Base-by-base conservation (phyloP, 2,113 vertebrate species). In the Glaucomys volans region DNA sequence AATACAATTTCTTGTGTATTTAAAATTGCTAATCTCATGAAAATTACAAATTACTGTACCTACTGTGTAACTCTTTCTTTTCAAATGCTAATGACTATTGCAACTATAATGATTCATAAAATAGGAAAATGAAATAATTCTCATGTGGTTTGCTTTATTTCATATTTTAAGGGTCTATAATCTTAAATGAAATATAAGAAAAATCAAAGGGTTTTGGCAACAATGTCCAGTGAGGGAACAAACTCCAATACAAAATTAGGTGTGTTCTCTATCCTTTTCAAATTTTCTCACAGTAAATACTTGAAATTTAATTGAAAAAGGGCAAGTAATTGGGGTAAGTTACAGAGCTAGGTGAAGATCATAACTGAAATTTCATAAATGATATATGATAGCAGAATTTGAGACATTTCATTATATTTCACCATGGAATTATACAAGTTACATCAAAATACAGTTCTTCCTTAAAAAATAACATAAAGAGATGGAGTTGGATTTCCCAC, bases 391-490 rank as follows among this genome's bases (percentile, higher is more conserved):
- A 20, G 32, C 7, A 71, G 42, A 87, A 62, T 77, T 81, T 47
- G 40, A 18, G 17, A 35, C 7, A 71, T 90, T 89, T 16, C 20
- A 26, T 83, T 79, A 42, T 35, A 42, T 54, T 67, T 59, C 32
- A 47, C 22, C 57, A 11, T 2, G 24, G 12, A 2, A 42, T 54
- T 87, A 13, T 2, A 37, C 8, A 77, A 93, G 20, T 0, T 64
- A 76, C 54, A n/a, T 87, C 10, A 95, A 77, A 94, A 72, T 47
- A 87, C 64, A 87, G 6, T 0, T 89, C 22, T 95, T 92, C 26
- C 13, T 82, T 59, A 69, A 91, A 57, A 82, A 87, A 64, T 22
- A 52, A 22, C 50, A 52, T n/a, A 59, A 35, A 42, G 1, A 17
- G 37, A 22, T 88, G 37, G 40, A 35, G 44, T 64, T 93, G 57